Conservation (phyloP, 2,797 vertebrate species). For the Diglossa cyanea region DNA sequence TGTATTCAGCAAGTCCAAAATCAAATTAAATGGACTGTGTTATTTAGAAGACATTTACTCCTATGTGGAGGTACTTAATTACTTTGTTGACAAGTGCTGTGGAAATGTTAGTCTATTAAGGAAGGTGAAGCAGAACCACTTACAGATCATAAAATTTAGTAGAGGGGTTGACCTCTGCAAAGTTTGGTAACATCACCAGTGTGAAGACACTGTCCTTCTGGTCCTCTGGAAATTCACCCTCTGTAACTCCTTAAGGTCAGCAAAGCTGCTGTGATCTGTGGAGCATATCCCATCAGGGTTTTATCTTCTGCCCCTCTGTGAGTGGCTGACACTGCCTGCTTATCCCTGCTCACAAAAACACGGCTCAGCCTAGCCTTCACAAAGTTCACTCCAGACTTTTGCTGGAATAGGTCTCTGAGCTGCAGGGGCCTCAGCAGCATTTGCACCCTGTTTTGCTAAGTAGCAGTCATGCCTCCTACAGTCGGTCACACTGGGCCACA, state of each 20-base stretch:
- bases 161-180: background rate
- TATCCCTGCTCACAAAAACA: background rate
- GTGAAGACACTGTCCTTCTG: background rate
- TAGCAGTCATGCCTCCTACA: background rate
- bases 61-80: background rate
- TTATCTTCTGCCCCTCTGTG: background rate
- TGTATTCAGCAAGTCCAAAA: background rate
- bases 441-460: background rate
- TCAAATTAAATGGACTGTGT: background rate
- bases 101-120: background rate
- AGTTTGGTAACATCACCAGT: background rate
- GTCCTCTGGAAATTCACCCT: background rate
- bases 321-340: background rate
- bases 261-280: background rate
- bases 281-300: background rate
- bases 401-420: background rate
- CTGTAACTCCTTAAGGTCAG: background rate
- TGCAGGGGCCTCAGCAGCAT: background rate
- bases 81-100: background rate
- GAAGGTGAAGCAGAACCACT: background rate
- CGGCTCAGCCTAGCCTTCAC: background rate
- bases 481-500: rapidly evolving
- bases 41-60: background rate
- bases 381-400: background rate
- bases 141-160: background rate